Evolutionary conservation across 2,888 invertebrate genomes (phyloP), one percentile per base, ranked within the genome.

Genomic region (Drosophila koepferae): DNA sequence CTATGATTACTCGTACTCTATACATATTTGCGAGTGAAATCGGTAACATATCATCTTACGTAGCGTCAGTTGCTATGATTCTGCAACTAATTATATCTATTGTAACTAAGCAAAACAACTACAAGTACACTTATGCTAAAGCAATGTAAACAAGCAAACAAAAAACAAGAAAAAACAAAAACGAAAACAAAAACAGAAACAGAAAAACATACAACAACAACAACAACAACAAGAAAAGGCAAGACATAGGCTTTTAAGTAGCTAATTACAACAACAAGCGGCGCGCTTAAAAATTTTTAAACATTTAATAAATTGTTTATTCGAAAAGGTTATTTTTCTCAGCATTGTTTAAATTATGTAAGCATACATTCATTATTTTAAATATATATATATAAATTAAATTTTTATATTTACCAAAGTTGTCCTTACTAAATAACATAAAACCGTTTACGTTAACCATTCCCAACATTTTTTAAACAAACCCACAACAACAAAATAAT

Each of bases 21-120:
- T 31, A 56, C 23, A 43, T 3, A 56, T 6, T 56, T 31, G 28
- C 44, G 58, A 58, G 34, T 79, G 80, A 87, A 80, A 91, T 92
- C 92, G 87, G 82, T 82, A 82, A 91, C 91, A 91, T 91, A 91
- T 91, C 91, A 91, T 91, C 91, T 91, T 90, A 84, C 83, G 91
- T 91, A 92, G 91, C 84, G 80, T 72, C 62, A 56, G 58, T 63
- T 80, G 62, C 64, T 58, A n/a, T 49, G 63, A 58, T 70, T 84
- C 78, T 66, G 64, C 61, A 75, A 72, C 72, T 68, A 76, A 55
- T 77, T 71, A 77, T 67, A 72, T 73, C 66, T 66, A 80, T 68
- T 87, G 73, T 74, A 83, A 78, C 85, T 84, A 84, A 84, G 34
- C 44, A 40, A 74, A 54, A 70, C 62, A 84, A 84, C 74, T 87